Evolutionary conservation across 92 coral and sea anemone genomes (phyloP), one percentile per base, ranked within the genome.

Genomic region (Siderastrea siderea): DNA sequence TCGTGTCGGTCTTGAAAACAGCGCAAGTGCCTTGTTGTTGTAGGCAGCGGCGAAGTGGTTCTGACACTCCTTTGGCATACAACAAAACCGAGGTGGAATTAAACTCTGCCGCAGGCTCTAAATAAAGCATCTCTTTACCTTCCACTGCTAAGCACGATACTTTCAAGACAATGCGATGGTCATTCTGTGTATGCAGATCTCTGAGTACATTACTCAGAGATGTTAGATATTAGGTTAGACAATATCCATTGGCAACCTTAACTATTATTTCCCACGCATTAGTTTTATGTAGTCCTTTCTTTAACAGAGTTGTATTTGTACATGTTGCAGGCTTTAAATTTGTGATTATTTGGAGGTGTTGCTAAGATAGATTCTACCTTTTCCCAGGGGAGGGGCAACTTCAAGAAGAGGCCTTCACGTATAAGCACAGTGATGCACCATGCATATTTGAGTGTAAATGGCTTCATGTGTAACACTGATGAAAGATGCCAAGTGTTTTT

Each of bases 401-500:
- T 90, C 75, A 93, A 94, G 86, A 86, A 83, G 64, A 90, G 87
- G 16, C 80, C 84, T 26, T 84, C 83, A 66, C 87, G 92, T 13
- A 87, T 93, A 47, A 89, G 86, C 85, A 94, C 91, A 67, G 88
- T 91, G 46, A 85, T 84, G 17, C 98, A 96, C 45, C 96, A 96
- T 67, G 70, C 94, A 46, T 89, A 92, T 86, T 90, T 95, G 50
- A 92, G 91, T 80, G 85, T 97, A 85, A 91, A 76, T 47, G 89
- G 89, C 73, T 97, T 97, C 73, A 47, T 86, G 66, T 95, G 96
- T 75, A 95, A 81, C 63, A 91, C 91, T 53, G 99, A 97, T 59
- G 99, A 97, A 60, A 81, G 85, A 77, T 95, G 98, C 70, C 96
- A 97, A 75, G 91, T 95, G 78, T 97, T 92, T 71, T 95, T 97